Evolutionary conservation across 2,113 vertebrate genomes (phyloP), one percentile per base, ranked within the genome.

Genomic region (Brienomyrus brachyistius): DNA sequence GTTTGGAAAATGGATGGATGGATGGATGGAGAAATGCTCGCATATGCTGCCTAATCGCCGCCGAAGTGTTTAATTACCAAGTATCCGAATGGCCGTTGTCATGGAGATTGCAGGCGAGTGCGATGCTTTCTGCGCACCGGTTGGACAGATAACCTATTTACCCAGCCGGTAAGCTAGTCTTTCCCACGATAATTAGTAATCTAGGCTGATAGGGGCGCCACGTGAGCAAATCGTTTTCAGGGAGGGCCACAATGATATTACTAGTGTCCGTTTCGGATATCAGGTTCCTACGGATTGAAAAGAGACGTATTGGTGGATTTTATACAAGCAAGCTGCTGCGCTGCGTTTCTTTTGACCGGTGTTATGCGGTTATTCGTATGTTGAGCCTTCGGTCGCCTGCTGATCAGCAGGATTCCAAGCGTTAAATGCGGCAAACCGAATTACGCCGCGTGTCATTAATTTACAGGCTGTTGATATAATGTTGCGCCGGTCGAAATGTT

Each of bases 101-200:
- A 95, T 95, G 93, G 94, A 94, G 93, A 95, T 93, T 84, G 82
- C 51, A 40, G 51, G 51, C 74, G 35, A 40, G 35, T 21, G 19
- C 5, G 85, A 56, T 6, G 85, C 50, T 54, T 52, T 35, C 47
- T 35, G 51, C 13, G 15, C 31, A 56, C 31, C 31, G 23, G 45
- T 50, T 27, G 62, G n/a, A 7, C 7, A 17, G 74, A 80, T 19
- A 80, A 80, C 15, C 35, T 43, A 43, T 80, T 43, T 40, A 80
- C 43, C 74, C 15, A 80, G 74, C 35, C 17, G 17, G 15, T 43
- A 80, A 19, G 5, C 15, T 43, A 15, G 40, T 80, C 35, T 15
- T 19, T 80, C 13, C 35, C 74, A 40, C 17, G 31, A 80, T 43
- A 43, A 17, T 80, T 35, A 19, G 9, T 70, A 35, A 80, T 43